A percentile compares a stretch with the other conserved stretches of the same genome.
Evolutionary conservation across 2,888 invertebrate genomes (phyloP).

Genomic region (Microchrysa polita): DNA sequence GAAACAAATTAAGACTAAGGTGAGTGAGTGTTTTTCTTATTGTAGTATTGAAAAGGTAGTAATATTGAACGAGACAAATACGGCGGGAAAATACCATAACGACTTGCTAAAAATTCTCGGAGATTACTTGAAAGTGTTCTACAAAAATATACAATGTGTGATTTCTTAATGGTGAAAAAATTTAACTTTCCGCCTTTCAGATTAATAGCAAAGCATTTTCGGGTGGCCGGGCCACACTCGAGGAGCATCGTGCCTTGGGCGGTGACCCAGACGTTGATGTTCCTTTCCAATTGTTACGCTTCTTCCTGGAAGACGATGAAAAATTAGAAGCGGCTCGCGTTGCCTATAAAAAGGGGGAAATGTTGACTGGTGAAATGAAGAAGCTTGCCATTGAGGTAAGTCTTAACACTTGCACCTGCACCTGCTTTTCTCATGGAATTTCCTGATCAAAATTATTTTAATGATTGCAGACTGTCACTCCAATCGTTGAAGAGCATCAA

Average conservation of each 20-base stretch:
- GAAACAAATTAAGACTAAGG: conserved; percentile 96
- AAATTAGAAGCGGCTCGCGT: conserved; percentile 76
- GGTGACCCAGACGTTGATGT: conserved; percentile 98
- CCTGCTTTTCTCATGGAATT: background rate
- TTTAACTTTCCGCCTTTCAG: conserved; percentile 62
- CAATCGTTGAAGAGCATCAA: conserved; percentile 85
- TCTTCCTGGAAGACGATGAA: conserved; percentile 94
- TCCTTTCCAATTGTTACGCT: conserved; percentile 91
- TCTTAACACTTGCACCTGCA: background rate
- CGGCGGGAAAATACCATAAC: too few species aligned
- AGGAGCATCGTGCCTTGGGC: conserved; percentile 89
- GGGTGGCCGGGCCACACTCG: conserved; percentile 91
- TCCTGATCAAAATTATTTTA: background rate
- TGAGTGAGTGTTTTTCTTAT: too few species aligned
- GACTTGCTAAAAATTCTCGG: too few species aligned
- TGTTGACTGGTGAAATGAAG: conserved; percentile 95
- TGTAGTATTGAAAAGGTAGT: too few species aligned
- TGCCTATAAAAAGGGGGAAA: conserved; percentile 71
- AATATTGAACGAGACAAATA: too few species aligned
- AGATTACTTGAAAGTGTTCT: too few species aligned
- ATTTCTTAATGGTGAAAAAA: too few species aligned
- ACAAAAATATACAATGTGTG: too few species aligned
- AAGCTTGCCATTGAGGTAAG: conserved; percentile 80
- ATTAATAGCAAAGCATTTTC: conserved; percentile 98
- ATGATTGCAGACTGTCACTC: conserved; percentile 69